Conservation (phyloP, 2,113 vertebrate genomes). For the Ptyas mucosa region DNA sequence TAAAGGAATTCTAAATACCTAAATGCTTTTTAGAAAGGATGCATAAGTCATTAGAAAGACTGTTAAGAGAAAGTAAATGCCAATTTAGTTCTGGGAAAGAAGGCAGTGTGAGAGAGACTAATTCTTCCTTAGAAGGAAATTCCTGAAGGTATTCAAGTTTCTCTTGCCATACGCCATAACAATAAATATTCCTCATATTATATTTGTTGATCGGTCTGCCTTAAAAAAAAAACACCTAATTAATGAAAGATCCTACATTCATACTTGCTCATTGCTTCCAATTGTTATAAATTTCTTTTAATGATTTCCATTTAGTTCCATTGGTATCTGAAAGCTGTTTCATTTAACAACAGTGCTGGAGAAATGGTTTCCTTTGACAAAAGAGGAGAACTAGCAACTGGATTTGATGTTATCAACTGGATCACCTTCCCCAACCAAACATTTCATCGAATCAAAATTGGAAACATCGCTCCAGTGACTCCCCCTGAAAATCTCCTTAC, state of each 20-base stretch:
- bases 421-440: neutral
- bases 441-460: neutral
- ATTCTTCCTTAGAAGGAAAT: no score
- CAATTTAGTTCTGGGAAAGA: no score
- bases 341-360: neutral
- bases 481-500: accelerated
- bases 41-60: no score
- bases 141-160: no score
- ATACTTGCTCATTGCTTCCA: neutral
- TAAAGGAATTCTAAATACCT: no score
- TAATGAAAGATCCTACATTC: neutral
- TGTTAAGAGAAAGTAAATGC: no score
- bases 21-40: no score
- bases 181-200: no score
- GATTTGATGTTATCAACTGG: conserved; percentile 8
- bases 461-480: neutral
- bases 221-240: neutral
- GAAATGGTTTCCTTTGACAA: neutral
- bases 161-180: no score
- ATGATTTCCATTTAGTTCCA: neutral
- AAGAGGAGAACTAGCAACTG: neutral
- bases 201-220: neutral
- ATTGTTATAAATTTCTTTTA: neutral
- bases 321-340: neutral
- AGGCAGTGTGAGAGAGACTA: no score